Percentiles rank a stretch among this genome's conserved stretches.
Conservation (phyloP, 2,113 vertebrate species). For the Nothocercus julius region DNA sequence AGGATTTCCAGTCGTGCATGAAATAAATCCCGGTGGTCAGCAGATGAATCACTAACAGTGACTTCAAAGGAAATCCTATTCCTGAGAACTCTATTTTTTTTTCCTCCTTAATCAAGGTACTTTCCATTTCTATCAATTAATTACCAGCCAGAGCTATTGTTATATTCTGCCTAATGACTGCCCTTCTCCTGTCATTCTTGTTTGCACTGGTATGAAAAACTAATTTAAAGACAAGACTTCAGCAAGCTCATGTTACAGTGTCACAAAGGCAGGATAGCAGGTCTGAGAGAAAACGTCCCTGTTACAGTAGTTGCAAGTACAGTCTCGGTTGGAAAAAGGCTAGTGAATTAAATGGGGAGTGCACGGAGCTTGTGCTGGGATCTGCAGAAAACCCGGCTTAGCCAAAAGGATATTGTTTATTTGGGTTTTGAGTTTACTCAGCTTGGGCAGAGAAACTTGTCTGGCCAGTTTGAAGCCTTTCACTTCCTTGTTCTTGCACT, state of each 20-base stretch:
- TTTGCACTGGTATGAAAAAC: constrained; percentile 32
- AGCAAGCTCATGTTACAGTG: not conserved
- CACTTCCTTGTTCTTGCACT: not conserved
- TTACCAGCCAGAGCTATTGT: constrained; percentile 19
- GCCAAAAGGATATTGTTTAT: not conserved
- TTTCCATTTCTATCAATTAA: constrained; percentile 52
- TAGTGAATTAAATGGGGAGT: not conserved
- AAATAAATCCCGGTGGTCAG: not conserved
- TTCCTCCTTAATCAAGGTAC: not conserved
- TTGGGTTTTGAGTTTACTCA: not conserved
- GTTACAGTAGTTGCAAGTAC: not conserved
- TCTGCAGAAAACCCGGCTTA: not conserved
- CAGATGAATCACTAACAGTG: not conserved
- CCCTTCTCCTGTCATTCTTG: not conserved
- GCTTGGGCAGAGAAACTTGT: constrained; percentile 14
- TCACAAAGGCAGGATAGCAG: not conserved
- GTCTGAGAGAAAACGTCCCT: not conserved
- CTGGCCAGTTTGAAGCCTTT: not conserved
- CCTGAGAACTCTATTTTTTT: not conserved
- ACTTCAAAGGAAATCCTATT: constrained; percentile 26
- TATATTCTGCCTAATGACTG: not conserved
- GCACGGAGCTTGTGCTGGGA: rapidly evolving
- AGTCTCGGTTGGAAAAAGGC: not conserved
- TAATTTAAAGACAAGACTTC: not conserved
- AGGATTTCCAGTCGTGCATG: not conserved